Evolutionary conservation across 2,113 vertebrate species (phyloP).

Genomic region (Kryptolebias marmoratus): DNA sequence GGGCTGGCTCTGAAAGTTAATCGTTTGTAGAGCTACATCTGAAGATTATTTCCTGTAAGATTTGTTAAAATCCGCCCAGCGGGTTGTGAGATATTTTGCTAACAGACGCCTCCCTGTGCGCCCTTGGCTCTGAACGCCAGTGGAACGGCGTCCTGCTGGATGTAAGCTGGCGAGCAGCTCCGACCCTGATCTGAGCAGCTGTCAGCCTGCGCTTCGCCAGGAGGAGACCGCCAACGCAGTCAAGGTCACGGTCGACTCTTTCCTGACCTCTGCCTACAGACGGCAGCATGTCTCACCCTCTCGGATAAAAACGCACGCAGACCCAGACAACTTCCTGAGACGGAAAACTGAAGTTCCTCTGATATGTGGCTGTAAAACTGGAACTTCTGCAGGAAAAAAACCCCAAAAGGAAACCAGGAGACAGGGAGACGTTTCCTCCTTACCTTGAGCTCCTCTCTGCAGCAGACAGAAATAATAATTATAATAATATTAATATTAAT

Average conservation of each 20-base stretch:
- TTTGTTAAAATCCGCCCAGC: no score
- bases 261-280: conserved; percentile 20
- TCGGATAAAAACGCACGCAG: neutral
- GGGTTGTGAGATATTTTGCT: no score
- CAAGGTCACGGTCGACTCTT: conserved; percentile 57
- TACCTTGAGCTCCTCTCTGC: no score
- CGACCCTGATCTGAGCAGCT: neutral
- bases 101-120: no score
- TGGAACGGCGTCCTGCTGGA: neutral
- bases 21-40: no score
- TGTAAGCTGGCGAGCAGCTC: neutral
- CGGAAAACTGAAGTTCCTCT: neutral
- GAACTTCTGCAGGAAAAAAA: conserved; percentile 32
- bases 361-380: neutral
- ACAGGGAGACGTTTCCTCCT: no score
- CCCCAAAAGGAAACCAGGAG: no score
- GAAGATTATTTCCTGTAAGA: no score
- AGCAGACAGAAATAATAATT: no score
- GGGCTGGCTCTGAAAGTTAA: no score
- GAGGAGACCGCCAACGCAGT: conserved; percentile 16
- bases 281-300: neutral
- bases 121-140: no score
- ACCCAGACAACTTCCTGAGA: neutral
- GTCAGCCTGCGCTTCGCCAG: neutral
- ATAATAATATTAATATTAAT: neutral